Evolutionary conservation across 2,888 invertebrate species (phyloP).

Genomic region (Sinhomidia bicolor): DNA sequence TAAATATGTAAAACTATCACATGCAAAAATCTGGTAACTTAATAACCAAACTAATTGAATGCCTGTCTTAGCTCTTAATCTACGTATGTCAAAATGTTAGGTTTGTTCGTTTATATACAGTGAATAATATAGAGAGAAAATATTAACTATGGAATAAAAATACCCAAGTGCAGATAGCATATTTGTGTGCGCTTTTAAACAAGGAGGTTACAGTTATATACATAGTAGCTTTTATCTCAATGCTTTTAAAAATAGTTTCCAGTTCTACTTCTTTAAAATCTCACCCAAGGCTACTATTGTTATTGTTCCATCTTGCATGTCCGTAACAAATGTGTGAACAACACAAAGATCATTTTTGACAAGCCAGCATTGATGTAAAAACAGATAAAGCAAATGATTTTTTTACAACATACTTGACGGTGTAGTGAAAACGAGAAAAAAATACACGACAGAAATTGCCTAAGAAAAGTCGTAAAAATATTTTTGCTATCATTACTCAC

Average conservation of each 20-base stretch:
- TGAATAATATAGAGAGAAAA: too few species aligned
- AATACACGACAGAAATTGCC: background rate
- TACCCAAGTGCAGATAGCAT: too few species aligned
- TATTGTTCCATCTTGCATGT: background rate
- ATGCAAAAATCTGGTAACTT: too few species aligned
- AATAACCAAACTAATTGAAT: too few species aligned
- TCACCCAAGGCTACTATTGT: background rate
- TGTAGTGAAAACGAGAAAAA: conserved; percentile 22
- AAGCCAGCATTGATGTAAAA: conserved; percentile 14
- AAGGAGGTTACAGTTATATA: too few species aligned
- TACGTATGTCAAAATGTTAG: too few species aligned
- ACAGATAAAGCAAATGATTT: conserved; percentile 40
- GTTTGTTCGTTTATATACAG: too few species aligned
- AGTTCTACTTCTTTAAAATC: background rate
- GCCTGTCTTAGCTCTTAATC: too few species aligned
- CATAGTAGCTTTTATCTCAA: too few species aligned
- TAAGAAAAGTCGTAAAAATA: conserved; percentile 45
- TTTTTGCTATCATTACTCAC: conserved; percentile 19
- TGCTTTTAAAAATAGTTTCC: background rate
- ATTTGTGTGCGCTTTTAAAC: too few species aligned
- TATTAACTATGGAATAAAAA: too few species aligned
- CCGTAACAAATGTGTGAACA: background rate
- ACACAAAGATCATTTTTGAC: conserved; percentile 44
- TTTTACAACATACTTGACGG: conserved; percentile 35
- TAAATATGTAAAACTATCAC: too few species aligned